Conservation (phyloP, 2,797 vertebrate species). For the Hybognathus amarus region DNA sequence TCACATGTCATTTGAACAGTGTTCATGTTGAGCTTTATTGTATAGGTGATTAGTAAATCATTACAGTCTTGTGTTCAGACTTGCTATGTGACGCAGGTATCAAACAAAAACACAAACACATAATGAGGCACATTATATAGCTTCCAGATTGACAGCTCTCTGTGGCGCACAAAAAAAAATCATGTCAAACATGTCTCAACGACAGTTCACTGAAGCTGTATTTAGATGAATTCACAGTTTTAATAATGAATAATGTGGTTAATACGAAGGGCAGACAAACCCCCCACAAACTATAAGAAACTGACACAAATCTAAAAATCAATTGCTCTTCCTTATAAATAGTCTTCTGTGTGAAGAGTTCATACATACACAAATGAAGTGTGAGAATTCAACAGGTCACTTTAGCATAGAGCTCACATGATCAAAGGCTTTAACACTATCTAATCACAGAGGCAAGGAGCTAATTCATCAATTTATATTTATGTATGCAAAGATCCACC, state of each 20-base stretch:
- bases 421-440: slow-evolving; percentile 43
- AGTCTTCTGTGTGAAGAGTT: background rate
- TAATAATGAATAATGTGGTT: background rate
- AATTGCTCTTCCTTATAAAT: slow-evolving; percentile 4
- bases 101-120: slow-evolving; percentile 7
- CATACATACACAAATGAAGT: background rate
- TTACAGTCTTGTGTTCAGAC: background rate
- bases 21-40: slow-evolving; percentile 1
- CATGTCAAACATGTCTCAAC: background rate
- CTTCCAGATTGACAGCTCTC: background rate
- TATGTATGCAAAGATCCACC: slow-evolving; percentile 58
- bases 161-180: background rate
- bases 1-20: slow-evolving; percentile 11
- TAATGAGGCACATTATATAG: slow-evolving; percentile 8
- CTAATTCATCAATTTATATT: slow-evolving; percentile 61
- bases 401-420: slow-evolving; percentile 7
- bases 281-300: too few species aligned
- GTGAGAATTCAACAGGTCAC: slow-evolving; percentile 23
- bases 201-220: background rate
- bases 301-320: background rate
- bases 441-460: slow-evolving; percentile 52
- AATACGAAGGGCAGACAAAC: background rate
- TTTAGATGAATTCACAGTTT: background rate
- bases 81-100: background rate
- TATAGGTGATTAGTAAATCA: background rate